phyloP scores from a whole-genome alignment of 2,888 invertebrate species.

The Microctonus hyperodae region DNA sequence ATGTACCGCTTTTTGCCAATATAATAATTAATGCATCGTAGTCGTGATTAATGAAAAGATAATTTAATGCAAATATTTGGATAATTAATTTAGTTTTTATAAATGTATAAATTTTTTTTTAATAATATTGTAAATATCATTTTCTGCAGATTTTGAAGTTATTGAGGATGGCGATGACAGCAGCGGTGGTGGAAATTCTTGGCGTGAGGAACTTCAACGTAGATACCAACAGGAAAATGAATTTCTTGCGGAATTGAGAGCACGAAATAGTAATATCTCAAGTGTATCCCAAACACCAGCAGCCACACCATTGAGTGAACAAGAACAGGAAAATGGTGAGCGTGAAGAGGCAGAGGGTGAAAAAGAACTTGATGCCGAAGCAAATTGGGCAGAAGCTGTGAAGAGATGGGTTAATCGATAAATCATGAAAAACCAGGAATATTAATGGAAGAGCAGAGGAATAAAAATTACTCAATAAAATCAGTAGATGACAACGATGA shows the following conservation, averaged over 20 bases:
- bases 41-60: not conserved
- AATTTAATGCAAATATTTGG: not conserved
- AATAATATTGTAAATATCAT: not conserved
- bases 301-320: slow-evolving; percentile 51
- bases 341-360: slow-evolving; percentile 66
- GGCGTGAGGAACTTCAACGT: slow-evolving; percentile 69
- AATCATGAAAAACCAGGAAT: slow-evolving; percentile 40
- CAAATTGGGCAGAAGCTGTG: slow-evolving; percentile 72
- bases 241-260: slow-evolving; percentile 67
- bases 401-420: slow-evolving; percentile 75
- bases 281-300: slow-evolving; percentile 54
- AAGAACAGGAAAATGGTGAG: slow-evolving; percentile 55
- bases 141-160: slow-evolving; percentile 72
- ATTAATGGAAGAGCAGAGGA: not conserved
- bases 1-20: not conserved
- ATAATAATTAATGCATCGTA: not conserved
- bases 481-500: not conserved
- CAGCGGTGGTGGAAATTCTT: slow-evolving; percentile 65
- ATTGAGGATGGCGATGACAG: slow-evolving; percentile 72
- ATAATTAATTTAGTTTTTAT: not conserved
- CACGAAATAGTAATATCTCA: slow-evolving; percentile 60
- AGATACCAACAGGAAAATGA: slow-evolving; percentile 69
- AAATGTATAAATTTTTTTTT: not conserved
- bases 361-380: slow-evolving; percentile 57
- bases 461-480: not conserved